These are phyloP conservation scores for Polydrusus cervinus DNA, from an alignment of 2,888 invertebrate species.

Conservation along the genomic window DNA sequence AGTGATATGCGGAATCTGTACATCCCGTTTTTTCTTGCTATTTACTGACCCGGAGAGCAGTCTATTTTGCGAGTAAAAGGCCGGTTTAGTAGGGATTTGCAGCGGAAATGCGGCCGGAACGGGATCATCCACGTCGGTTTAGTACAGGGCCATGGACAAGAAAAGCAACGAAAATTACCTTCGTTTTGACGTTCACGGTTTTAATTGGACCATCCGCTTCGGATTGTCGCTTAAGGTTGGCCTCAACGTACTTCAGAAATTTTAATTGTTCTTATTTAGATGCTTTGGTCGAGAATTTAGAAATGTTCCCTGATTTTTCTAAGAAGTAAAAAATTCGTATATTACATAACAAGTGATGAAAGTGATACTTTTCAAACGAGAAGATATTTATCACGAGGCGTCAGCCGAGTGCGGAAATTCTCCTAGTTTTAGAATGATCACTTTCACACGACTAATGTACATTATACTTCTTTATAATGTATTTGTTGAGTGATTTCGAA, in stretches of 20 bases:
- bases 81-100: conserved; percentile 48
- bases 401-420: no score
- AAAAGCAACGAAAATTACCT: conserved; percentile 25
- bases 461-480: no score
- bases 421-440: no score
- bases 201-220: conserved; percentile 14
- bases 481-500: no score
- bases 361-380: no score
- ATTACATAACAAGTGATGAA: no score
- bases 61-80: conserved; percentile 29
- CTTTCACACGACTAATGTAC: no score
- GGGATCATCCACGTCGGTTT: conserved; percentile 38
- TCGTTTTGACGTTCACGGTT: conserved; percentile 24
- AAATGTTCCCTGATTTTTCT: no score
- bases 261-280: neutral
- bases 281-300: no score
- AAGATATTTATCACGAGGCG: no score
- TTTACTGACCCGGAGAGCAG: conserved; percentile 33
- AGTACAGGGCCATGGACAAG: conserved; percentile 33
- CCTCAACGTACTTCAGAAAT: neutral
- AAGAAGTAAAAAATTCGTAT: no score
- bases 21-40: conserved; percentile 39
- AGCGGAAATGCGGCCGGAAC: conserved; percentile 42
- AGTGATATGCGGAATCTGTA: conserved; percentile 10
- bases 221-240: neutral